These are phyloP conservation scores for Cosmopolites sordidus DNA, from an alignment of 2,888 invertebrate genomes.

Conservation along the genomic window DNA sequence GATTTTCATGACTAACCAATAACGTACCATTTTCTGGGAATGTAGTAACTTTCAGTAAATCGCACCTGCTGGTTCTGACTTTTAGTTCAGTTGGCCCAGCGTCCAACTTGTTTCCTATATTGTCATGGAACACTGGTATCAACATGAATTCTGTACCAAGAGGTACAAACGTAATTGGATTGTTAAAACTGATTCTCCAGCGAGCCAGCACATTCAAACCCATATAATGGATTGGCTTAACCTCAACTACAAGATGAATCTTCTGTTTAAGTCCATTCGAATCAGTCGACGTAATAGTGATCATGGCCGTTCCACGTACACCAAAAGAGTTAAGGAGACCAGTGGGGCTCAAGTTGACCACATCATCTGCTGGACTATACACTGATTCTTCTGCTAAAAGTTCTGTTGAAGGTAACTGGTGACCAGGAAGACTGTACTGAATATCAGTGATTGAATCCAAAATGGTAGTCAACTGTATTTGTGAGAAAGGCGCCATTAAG, in stretches of 20 bases:
- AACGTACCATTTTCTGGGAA: slow-evolving; percentile 51
- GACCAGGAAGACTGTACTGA: slow-evolving; percentile 37
- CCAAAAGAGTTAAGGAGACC: slow-evolving; percentile 44
- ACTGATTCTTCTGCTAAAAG: slow-evolving; percentile 33
- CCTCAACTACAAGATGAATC: slow-evolving; percentile 50
- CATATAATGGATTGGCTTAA: slow-evolving; percentile 50
- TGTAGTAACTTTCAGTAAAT: slow-evolving; percentile 44
- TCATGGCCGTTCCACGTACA: slow-evolving; percentile 44
- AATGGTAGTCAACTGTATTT: slow-evolving; percentile 64
- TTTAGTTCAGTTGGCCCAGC: slow-evolving; percentile 51
- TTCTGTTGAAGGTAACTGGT: slow-evolving; percentile 32
- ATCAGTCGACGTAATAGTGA: slow-evolving; percentile 51
- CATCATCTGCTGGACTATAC: slow-evolving; percentile 30
- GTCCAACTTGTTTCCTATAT: slow-evolving; percentile 52
- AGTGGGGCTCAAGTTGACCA: slow-evolving; percentile 40
- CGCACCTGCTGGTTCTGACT: slow-evolving; percentile 51
- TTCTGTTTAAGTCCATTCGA: slow-evolving; percentile 53
- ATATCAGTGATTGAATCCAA: slow-evolving; percentile 45
- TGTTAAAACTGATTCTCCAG: slow-evolving; percentile 40
- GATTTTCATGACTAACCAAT: slow-evolving; percentile 45
- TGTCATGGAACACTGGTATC: slow-evolving; percentile 22
- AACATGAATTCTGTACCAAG: slow-evolving; percentile 50
- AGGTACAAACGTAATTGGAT: slow-evolving; percentile 45
- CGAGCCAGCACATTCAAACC: slow-evolving; percentile 42
- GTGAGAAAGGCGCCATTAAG: slow-evolving; percentile 67